Evolutionary conservation across 2,113 vertebrate species (phyloP), one percentile per base, ranked within the genome.

Genomic region (Pungitius pungitius): DNA sequence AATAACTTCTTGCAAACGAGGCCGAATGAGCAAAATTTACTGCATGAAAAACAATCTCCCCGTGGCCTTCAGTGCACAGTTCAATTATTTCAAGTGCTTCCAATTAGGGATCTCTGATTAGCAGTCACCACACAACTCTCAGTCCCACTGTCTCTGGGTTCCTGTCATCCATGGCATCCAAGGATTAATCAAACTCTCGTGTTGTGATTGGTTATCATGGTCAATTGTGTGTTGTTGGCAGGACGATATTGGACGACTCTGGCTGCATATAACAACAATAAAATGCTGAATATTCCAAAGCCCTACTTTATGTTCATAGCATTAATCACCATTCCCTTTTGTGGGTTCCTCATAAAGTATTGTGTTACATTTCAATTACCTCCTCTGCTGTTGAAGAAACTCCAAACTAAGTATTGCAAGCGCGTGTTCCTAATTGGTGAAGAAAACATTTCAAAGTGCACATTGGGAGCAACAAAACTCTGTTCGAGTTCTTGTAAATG

Each of bases 391-490:
- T 37, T 81, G 17, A 58, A 78, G 64, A 37, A 47, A 62, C 26
- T 42, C 49, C 15, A 12, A 70, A 70, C 13, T 45, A 75, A 62
- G 37, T 24, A 59, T 63, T 62, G 20, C 52, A 80, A 78, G 62
- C 11, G n/a, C n/a, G n/a, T n/a, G 49, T 54, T 84, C 37, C 64
- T 77, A 77, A 80, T 56, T 80, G 73, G 49, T 13, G 45, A 63
- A 39, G 59, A 73, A 83, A 78, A 69, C 11, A 80, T 76, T 78
- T 71, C 59, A 74, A 82, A 77, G 65, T 70, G 75, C 60, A 54
- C 57, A 64, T 64, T 45, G 61, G 69, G 67, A 67, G 64, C 64
- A 69, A 30, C 64, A 80, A 37, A 81, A 77, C 67, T 73, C 66
- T 43, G 26, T 47, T 71, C 8, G 27, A 62, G 42, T 49, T 61